These are phyloP conservation scores for Thecocarcelia acutangulata DNA, from an alignment of 2,888 invertebrate species.

Conservation along the genomic window DNA sequence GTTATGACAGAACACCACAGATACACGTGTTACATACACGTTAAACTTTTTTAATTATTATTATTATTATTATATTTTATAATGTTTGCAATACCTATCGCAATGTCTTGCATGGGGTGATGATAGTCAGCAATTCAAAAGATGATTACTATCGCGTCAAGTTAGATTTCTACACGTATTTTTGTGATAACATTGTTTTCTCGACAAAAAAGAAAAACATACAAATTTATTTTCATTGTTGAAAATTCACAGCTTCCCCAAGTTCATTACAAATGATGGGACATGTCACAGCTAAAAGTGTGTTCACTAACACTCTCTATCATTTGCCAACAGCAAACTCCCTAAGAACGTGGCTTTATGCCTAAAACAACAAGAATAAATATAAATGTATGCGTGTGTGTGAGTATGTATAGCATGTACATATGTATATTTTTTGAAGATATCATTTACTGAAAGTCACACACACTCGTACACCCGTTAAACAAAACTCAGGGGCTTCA, in stretches of 20 bases:
- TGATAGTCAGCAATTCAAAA: slow-evolving; percentile 8
- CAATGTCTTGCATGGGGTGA: slow-evolving; percentile 6
- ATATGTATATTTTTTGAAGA: slow-evolving; percentile 40
- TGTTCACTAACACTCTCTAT: slow-evolving; percentile 41
- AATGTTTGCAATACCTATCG: slow-evolving; percentile 3
- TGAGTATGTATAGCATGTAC: no score
- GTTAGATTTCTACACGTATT: slow-evolving; percentile 40
- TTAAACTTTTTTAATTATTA: no score
- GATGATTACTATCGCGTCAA: slow-evolving; percentile 34
- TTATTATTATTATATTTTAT: slow-evolving; percentile 15
- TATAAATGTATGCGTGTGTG: no score
- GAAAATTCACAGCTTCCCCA: slow-evolving; percentile 32
- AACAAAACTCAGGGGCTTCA: no score
- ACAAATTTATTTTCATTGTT: slow-evolving; percentile 17
- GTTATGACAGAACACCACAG: no score
- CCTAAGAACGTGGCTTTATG: slow-evolving; percentile 62
- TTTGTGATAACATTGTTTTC: slow-evolving; percentile 28
- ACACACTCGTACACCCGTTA: not conserved
- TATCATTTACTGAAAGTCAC: slow-evolving; percentile 29
- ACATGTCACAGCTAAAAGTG: slow-evolving; percentile 58
- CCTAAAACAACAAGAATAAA: slow-evolving; percentile 43
- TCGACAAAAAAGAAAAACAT: not conserved
- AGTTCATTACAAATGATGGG: slow-evolving; percentile 63
- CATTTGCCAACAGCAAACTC: slow-evolving; percentile 32
- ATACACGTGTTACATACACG: no score